Percentiles rank a stretch among this genome's conserved stretches.
Evolutionary conservation across 2,797 vertebrate genomes (phyloP).

Genomic region (Hydrolagus colliei): DNA sequence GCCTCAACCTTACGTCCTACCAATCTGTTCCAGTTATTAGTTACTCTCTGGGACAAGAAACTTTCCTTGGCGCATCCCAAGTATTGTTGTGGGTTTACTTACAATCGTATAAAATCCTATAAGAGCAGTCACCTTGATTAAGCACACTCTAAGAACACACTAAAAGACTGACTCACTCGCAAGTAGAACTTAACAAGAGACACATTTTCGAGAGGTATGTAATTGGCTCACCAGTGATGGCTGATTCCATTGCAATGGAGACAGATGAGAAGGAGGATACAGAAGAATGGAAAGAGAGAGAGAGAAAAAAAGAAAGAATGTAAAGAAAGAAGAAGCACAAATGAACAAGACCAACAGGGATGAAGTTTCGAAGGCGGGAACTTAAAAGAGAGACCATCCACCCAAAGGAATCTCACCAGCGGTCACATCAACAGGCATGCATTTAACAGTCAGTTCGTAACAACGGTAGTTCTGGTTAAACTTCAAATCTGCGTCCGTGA

Average conservation of each 20-base stretch:
- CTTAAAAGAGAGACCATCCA: background rate
- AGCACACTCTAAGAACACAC: background rate
- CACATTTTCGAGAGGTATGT: conserved; percentile 56
- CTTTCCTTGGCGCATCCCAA: no score
- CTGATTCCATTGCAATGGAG: conserved; percentile 73
- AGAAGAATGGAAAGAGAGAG: conserved; percentile 52
- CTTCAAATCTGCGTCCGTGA: no score
- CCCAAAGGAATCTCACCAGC: background rate
- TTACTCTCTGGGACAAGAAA: no score
- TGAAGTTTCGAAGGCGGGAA: conserved; percentile 52
- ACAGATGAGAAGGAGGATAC: conserved; percentile 63
- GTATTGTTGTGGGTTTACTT: no score
- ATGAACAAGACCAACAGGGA: conserved; percentile 47
- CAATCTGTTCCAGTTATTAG: no score
- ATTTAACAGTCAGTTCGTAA: no score
- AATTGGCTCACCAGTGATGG: conserved; percentile 79
- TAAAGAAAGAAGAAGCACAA: conserved; percentile 41
- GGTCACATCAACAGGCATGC: background rate
- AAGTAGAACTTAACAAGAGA: background rate
- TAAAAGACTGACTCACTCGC: background rate
- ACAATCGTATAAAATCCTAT: no score
- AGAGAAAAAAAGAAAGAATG: conserved; percentile 49
- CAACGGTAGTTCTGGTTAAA: no score
- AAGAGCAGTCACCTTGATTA: no score
- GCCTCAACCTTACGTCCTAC: no score